Conservation (phyloP, 1,140 invertebrate genomes). For the Eulimnadia texana region DNA sequence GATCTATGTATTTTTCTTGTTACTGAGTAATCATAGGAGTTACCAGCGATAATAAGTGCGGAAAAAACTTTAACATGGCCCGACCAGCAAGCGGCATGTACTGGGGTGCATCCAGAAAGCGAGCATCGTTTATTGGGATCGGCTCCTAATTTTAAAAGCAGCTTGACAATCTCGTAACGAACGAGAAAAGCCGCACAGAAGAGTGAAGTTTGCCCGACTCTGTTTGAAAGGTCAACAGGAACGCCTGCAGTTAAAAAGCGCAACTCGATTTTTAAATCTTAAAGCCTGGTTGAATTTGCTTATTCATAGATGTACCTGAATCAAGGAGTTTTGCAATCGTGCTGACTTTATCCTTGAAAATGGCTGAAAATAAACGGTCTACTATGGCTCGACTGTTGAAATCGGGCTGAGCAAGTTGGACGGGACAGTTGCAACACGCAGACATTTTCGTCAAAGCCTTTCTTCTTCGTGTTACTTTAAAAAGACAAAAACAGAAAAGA, state of each 20-base stretch:
- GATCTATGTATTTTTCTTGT: too few species aligned
- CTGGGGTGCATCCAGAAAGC: conserved; percentile 28
- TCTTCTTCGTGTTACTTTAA: too few species aligned
- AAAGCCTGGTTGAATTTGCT: too few species aligned
- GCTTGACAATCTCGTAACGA: conserved; percentile 24
- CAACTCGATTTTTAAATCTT: too few species aligned
- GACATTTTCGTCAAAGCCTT: too few species aligned
- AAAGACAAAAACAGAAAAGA: too few species aligned
- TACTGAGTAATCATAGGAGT: too few species aligned
- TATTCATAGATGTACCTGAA: too few species aligned
- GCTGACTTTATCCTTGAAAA: neutral
- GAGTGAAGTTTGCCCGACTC: conserved; percentile 31
- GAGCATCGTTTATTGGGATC: conserved; percentile 30
- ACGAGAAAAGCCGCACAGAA: conserved; percentile 30
- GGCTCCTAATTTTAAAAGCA: conserved; percentile 30
- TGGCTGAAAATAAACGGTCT: neutral
- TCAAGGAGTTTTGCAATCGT: neutral
- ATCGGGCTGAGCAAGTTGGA: neutral
- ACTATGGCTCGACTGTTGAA: neutral
- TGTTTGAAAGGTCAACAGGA: conserved; percentile 30
- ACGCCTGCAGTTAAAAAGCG: conserved; percentile 25
- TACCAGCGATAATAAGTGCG: conserved; percentile 27
- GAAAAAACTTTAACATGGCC: conserved; percentile 28
- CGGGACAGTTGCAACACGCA: neutral
- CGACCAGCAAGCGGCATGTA: conserved; percentile 30